Conservation (phyloP, 35 echinoderm and acorn worm species). For the Apostichopus parvimensis region DNA sequence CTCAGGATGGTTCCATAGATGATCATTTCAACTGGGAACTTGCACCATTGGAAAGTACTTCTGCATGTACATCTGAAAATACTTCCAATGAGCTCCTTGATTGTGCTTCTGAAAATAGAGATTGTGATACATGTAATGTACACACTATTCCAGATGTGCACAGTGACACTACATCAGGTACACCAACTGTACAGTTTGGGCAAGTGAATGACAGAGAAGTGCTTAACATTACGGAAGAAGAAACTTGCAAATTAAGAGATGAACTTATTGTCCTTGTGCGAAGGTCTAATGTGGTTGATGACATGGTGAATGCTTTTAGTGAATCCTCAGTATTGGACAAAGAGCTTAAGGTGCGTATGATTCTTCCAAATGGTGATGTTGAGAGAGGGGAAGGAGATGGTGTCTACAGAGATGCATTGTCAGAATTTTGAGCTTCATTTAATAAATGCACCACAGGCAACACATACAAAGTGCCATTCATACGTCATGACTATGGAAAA, state of each 20-base stretch:
- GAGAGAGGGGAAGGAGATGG: slow-evolving; percentile 13
- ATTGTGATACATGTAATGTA: no score
- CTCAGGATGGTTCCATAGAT: no score
- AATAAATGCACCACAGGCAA: neutral
- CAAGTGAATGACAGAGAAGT: no score
- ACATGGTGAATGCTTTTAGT: neutral
- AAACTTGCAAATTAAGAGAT: no score
- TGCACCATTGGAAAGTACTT: no score
- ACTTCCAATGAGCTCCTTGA: no score
- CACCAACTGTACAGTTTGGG: slow-evolving; percentile 13
- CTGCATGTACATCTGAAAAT: no score
- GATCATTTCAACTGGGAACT: no score
- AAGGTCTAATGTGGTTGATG: slow-evolving; percentile 4
- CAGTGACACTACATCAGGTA: neutral
- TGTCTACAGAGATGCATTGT: neutral
- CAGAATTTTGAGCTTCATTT: slow-evolving; percentile 10
- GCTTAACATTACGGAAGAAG: no score
- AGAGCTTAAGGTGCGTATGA: neutral
- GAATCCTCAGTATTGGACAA: neutral
- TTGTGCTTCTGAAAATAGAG: no score
- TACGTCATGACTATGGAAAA: slow-evolving; percentile 17
- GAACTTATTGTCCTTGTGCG: neutral
- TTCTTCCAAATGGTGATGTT: neutral
- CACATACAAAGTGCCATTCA: neutral
- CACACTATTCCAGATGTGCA: no score